Evolutionary conservation across 2,113 vertebrate genomes (phyloP), one percentile per base, ranked within the genome.

Genomic region (Copsychus sechellarum): DNA sequence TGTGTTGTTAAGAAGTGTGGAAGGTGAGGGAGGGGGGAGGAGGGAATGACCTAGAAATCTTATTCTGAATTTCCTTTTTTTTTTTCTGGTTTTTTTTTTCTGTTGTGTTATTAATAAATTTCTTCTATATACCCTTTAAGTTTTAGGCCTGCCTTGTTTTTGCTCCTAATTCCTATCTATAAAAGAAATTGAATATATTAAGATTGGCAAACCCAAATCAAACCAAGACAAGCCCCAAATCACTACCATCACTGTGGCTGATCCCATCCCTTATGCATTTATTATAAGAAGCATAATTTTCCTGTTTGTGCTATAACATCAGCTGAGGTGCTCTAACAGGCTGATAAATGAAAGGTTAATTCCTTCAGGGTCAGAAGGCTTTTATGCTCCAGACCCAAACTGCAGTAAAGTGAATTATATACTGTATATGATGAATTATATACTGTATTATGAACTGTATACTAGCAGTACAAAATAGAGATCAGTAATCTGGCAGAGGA

Each of bases 231-330:
- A 40, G 40, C 40, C 40, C 13, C 40, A 34, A 31, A n/a, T 54
- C 36, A 33, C 38, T 11, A 5, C 34, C 26, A 24, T 54, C 0
- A 0, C 17, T 1, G 2, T 50, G 34, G 7, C 47, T 65, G 66
- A 67, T n/a, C 22, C 25, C 12, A 10, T 21, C 22, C 22, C 36
- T 53, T 71, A 14, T 43, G 50, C 36, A 28, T 53, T 86, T 90
- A 19, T 58, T 54, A 6, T 20, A 40, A 53, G 56, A 86, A 47
- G 23, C 1, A 1, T 33, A 9, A 92, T 85, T 88, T 60, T 45
- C 11, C 21, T 76, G 11, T 2, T 43, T 64, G 24, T 47, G 26
- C 33, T 67, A 3, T 26, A 24, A 8, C 23, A 60, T 16, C 25
- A 64, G 34, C 40, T 76, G 70, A 85, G n/a, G 40, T n/a, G 14